Evolutionary conservation across 2,113 vertebrate species (phyloP).

Genomic region (Austrofundulus limnaeus): DNA sequence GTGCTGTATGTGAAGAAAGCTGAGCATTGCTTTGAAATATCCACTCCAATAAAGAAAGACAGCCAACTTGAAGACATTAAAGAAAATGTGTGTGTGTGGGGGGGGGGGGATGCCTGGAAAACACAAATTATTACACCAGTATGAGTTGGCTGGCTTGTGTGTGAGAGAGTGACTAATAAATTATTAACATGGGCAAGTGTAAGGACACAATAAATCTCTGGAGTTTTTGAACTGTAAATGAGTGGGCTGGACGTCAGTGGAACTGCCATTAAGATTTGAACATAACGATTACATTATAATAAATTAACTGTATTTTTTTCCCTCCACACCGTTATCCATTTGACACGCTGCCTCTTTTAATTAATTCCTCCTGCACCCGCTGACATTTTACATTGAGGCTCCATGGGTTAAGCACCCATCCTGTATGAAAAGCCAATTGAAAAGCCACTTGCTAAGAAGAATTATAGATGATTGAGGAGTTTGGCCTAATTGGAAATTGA

Average conservation of each 20-base stretch:
- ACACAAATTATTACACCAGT: slow-evolving; percentile 6
- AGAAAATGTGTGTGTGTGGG: no score
- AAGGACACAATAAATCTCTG: slow-evolving; percentile 48
- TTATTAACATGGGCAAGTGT: slow-evolving; percentile 52
- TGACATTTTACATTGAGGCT: slow-evolving; percentile 47
- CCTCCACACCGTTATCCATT: slow-evolving; percentile 36
- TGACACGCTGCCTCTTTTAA: slow-evolving; percentile 39
- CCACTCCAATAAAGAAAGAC: neutral
- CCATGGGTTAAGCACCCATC: slow-evolving; percentile 46
- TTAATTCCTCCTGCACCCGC: slow-evolving; percentile 37
- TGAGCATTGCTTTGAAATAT: slow-evolving; percentile 1
- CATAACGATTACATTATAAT: slow-evolving; percentile 47
- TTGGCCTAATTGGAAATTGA: slow-evolving; percentile 69
- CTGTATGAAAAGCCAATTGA: slow-evolving; percentile 51
- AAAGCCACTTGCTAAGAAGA: slow-evolving; percentile 57
- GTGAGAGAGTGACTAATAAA: slow-evolving; percentile 53
- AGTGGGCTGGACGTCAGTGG: slow-evolving; percentile 27
- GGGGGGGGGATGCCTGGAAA: neutral
- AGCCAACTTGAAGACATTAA: neutral
- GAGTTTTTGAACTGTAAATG: slow-evolving; percentile 48
- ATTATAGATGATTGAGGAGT: slow-evolving; percentile 55
- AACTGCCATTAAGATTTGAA: slow-evolving; percentile 35
- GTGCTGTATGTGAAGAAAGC: neutral
- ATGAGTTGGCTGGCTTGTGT: slow-evolving; percentile 25
- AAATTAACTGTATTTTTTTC: slow-evolving; percentile 33